Evolutionary conservation across 2,113 vertebrate genomes (phyloP).

Genomic region (Girardinichthys multiradiatus): DNA sequence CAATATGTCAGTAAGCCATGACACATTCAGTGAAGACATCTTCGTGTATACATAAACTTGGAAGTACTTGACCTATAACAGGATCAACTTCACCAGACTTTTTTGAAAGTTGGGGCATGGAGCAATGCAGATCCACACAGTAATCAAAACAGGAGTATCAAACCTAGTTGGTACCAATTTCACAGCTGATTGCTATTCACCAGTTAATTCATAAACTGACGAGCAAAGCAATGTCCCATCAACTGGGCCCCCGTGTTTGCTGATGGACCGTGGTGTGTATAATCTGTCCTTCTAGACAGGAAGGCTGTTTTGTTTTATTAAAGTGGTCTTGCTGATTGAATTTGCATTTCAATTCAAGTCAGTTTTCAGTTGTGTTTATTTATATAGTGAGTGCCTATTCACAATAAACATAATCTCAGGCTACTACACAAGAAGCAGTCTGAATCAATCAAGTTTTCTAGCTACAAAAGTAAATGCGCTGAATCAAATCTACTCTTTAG

Average conservation of each 20-base stretch:
- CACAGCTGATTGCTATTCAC: conserved; percentile 6
- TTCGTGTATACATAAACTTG: neutral
- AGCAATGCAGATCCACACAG: neutral
- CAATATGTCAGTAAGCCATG: no score
- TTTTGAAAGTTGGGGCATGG: neutral
- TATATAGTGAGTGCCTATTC: neutral
- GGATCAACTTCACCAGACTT: neutral
- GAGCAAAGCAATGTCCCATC: neutral
- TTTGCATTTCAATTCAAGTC: neutral
- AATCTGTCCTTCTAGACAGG: neutral
- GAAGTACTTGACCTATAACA: neutral
- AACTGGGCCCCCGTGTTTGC: neutral
- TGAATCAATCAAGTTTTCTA: neutral
- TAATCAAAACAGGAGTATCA: neutral
- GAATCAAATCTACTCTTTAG: no score
- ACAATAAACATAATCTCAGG: neutral
- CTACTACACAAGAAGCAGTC: neutral
- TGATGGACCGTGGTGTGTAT: neutral
- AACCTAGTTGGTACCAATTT: neutral
- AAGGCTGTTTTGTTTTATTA: neutral
- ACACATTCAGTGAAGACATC: no score
- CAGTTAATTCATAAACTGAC: neutral
- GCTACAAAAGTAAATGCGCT: no score
- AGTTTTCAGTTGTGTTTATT: neutral
- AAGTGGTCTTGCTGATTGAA: neutral